phyloP scores from a whole-genome alignment of 2,113 vertebrate species.

The Hylia prasina region DNA sequence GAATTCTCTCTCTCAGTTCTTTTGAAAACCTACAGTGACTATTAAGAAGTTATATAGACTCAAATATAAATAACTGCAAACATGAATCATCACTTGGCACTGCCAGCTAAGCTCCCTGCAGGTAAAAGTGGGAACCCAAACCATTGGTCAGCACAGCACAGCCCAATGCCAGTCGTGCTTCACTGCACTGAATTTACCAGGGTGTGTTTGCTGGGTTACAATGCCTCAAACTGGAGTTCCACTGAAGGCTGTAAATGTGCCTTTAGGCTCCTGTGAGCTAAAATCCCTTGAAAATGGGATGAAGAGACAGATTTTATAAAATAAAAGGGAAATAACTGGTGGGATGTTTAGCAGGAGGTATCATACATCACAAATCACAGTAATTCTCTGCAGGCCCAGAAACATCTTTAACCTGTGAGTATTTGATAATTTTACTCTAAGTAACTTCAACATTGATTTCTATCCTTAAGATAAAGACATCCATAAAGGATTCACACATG shows the following conservation, averaged over 20 bases:
- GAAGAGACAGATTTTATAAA: neutral
- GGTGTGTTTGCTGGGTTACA: neutral
- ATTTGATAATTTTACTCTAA: neutral
- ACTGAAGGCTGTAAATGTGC: neutral
- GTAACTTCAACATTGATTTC: neutral
- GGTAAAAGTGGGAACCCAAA: neutral
- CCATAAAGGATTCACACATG: neutral
- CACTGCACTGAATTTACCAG: neutral
- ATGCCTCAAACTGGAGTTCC: neutral
- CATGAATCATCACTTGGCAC: neutral
- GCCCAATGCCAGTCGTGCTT: neutral
- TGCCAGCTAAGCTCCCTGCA: neutral
- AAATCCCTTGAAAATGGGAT: neutral
- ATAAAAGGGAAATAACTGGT: neutral
- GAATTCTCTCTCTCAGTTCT: neutral
- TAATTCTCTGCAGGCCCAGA: neutral
- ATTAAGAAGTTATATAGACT: neutral
- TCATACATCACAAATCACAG: neutral
- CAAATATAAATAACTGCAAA: neutral
- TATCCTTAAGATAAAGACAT: neutral
- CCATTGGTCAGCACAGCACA: neutral
- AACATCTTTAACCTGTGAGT: neutral
- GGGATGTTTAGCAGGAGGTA: neutral
- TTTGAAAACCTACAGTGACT: neutral
- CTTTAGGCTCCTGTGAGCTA: neutral